Evolutionary conservation across 2,797 vertebrate genomes (phyloP).

Genomic region (Melanotaenia nigrans): DNA sequence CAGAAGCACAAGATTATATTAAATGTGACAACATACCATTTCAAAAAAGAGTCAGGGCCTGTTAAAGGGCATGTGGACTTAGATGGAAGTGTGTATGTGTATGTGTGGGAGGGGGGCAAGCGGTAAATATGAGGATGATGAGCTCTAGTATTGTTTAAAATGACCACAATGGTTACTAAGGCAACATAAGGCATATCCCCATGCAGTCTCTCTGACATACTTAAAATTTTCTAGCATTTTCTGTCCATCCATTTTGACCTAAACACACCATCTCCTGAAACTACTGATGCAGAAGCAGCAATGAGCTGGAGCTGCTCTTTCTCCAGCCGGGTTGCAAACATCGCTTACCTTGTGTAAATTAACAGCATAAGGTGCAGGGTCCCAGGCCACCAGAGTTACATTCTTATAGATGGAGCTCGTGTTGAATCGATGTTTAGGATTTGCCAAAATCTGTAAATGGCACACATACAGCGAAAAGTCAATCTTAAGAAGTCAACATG

Average conservation of each 20-base stretch:
- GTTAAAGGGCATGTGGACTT: slow-evolving; percentile 26
- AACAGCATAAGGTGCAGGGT: slow-evolving; percentile 94
- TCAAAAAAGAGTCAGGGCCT: neutral
- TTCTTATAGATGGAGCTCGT: slow-evolving; percentile 95
- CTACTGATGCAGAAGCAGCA: neutral
- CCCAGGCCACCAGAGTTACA: slow-evolving; percentile 95
- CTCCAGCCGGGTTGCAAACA: neutral
- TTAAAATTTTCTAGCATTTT: neutral
- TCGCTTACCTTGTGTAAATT: slow-evolving; percentile 89
- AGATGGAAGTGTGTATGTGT: slow-evolving; percentile 2
- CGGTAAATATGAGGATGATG: neutral
- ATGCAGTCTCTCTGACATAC: neutral
- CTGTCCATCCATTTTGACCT: neutral
- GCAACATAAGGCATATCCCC: neutral
- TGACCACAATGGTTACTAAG: neutral
- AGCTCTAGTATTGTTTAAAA: slow-evolving; percentile 3
- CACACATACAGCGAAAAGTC: neutral
- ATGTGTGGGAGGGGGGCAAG: neutral
- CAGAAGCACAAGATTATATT: neutral
- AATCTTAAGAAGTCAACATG: too few species aligned
- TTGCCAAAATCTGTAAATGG: slow-evolving; percentile 83
- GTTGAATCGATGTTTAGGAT: slow-evolving; percentile 90
- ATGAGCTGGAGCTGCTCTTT: neutral
- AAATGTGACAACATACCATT: neutral
- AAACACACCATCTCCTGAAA: neutral